phyloP scores from a whole-genome alignment of 2,113 vertebrate genomes.

The Phocoena phocoena region DNA sequence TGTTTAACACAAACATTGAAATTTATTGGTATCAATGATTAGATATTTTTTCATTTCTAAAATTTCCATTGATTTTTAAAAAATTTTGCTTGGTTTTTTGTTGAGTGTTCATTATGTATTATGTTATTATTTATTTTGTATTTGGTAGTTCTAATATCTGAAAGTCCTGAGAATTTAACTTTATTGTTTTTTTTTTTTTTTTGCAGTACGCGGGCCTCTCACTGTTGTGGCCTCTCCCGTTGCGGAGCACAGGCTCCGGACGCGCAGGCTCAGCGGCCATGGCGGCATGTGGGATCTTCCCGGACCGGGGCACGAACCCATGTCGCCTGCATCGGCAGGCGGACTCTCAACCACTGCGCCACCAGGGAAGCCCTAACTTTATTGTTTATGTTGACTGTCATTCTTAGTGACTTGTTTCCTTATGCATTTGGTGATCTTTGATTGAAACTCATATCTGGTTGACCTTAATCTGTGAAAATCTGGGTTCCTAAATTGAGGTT shows the following conservation, averaged over 20 bases:
- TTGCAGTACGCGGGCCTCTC: no score
- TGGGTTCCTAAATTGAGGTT: background rate
- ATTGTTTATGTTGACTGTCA: background rate
- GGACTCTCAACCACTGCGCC: no score
- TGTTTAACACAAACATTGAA: background rate
- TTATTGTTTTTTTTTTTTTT: background rate
- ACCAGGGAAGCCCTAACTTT: background rate
- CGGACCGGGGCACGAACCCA: no score
- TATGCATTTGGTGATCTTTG: background rate
- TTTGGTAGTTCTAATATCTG: background rate
- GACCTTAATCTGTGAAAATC: background rate
- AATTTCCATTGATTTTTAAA: background rate
- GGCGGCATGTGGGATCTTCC: no score
- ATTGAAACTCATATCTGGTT: background rate
- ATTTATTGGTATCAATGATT: background rate
- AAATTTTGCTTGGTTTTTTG: background rate
- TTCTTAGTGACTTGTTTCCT: background rate
- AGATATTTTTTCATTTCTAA: background rate
- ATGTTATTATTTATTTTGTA: background rate
- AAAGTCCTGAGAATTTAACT: background rate
- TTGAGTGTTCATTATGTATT: background rate
- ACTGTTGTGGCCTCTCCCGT: no score
- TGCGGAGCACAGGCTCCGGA: no score
- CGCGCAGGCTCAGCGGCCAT: no score
- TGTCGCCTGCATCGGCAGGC: no score